Evolutionary conservation across 2,888 invertebrate genomes (phyloP).

Genomic region (Cheiracanthium punctorium): DNA sequence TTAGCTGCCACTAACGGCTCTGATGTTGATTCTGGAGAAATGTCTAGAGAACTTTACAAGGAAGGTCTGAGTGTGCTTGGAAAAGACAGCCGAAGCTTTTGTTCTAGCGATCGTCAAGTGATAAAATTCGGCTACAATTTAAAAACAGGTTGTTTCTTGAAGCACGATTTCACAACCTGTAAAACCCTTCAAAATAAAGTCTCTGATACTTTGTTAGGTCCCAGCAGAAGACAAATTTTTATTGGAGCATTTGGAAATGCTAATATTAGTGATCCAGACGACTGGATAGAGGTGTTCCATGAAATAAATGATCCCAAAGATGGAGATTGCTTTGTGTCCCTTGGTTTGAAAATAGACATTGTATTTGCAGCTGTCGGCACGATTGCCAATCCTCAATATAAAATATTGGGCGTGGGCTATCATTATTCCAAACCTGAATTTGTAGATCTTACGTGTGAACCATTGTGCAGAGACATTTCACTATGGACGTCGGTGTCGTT

Average conservation of each 20-base stretch:
- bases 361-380: conserved; percentile 78
- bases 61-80: conserved; percentile 18
- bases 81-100: background rate
- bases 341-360: conserved; percentile 76
- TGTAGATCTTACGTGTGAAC: conserved; percentile 11
- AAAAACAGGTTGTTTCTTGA: conserved; percentile 44
- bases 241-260: conserved; percentile 65
- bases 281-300: conserved; percentile 62
- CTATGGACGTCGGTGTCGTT: conserved; percentile 77
- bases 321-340: conserved; percentile 65
- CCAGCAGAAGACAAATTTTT: conserved; percentile 24
- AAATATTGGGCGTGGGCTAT: conserved; percentile 77
- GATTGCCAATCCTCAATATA: conserved; percentile 77
- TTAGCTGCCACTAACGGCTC: conserved; percentile 77
- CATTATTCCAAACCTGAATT: conserved; percentile 70
- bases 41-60: background rate
- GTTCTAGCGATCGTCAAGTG: conserved; percentile 2
- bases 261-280: conserved; percentile 39
- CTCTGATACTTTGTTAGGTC: conserved; percentile 26
- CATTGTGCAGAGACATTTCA: conserved; percentile 73
- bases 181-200: conserved; percentile 24
- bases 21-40: background rate
- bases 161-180: conserved; percentile 8
- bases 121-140: conserved; percentile 61
- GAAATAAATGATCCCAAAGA: background rate